Conservation (phyloP, 2,888 invertebrate species). For the Thymelicus sylvestris region DNA sequence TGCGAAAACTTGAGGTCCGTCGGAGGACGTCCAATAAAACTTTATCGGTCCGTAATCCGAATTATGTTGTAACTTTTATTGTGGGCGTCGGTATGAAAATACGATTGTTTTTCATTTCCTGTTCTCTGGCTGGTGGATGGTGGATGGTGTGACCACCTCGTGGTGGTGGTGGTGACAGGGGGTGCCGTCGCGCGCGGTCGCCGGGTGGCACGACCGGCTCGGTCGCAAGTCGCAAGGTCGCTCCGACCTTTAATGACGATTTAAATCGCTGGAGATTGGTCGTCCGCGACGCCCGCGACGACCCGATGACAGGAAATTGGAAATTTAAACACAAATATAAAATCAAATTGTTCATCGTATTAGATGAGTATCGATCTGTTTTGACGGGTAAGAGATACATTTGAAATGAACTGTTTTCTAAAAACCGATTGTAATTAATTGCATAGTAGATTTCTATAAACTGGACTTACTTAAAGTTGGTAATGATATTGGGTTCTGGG, state of each 20-base stretch:
- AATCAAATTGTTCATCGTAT: not conserved
- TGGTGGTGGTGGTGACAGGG: constrained; percentile 10
- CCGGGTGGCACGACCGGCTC: constrained; percentile 23
- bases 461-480: no score
- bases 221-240: constrained; percentile 28
- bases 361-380: not conserved
- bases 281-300: constrained; percentile 7
- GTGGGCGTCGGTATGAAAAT: constrained; percentile 16
- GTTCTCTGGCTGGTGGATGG: not conserved
- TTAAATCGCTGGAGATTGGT: constrained; percentile 29
- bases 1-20: constrained; percentile 30
- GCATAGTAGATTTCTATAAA: no score
- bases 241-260: constrained; percentile 38
- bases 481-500: no score
- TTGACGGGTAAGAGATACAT: no score
- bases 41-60: constrained; percentile 30
- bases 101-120: constrained; percentile 29
- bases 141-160: not conserved
- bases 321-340: constrained; percentile 14
- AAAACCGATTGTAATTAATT: no score
- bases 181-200: constrained; percentile 29
- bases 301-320: constrained; percentile 17
- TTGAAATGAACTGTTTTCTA: no score
- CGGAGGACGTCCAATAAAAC: constrained; percentile 31
- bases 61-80: constrained; percentile 30